These are phyloP conservation scores for Dromaius novaehollandiae DNA, from an alignment of 2,113 vertebrate genomes.

Conservation along the genomic window DNA sequence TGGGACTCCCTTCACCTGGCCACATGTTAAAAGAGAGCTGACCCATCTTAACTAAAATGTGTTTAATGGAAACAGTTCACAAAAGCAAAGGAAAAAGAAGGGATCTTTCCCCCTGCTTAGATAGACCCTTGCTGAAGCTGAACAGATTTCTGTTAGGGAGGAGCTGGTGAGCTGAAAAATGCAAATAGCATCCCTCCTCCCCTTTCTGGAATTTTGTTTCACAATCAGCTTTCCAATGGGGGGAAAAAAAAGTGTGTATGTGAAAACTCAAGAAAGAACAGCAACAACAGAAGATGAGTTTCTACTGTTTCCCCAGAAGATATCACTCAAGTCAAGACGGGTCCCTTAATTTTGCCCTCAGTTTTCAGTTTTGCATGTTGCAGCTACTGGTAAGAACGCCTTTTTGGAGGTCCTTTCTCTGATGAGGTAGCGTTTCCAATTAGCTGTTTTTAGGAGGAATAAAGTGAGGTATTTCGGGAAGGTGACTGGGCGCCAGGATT, in stretches of 20 bases:
- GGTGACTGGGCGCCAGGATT: background rate
- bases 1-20: background rate
- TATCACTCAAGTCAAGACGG: rapidly evolving
- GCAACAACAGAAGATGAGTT: background rate
- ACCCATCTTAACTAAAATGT: background rate
- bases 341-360: background rate
- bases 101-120: background rate
- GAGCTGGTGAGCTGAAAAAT: background rate
- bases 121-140: background rate
- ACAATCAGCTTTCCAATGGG: background rate
- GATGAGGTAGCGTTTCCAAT: rapidly evolving
- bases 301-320: background rate
- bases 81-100: background rate
- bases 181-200: background rate
- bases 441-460: background rate
- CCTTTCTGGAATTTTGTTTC: background rate
- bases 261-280: background rate
- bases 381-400: background rate
- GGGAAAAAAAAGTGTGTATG: background rate
- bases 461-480: background rate
- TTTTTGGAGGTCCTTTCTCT: background rate
- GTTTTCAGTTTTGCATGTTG: background rate
- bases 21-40: background rate
- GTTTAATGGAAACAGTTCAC: background rate
- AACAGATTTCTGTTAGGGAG: background rate